These are phyloP conservation scores for Acanthiza pusilla DNA, from an alignment of 2,797 vertebrate species.

Conservation along the genomic window DNA sequence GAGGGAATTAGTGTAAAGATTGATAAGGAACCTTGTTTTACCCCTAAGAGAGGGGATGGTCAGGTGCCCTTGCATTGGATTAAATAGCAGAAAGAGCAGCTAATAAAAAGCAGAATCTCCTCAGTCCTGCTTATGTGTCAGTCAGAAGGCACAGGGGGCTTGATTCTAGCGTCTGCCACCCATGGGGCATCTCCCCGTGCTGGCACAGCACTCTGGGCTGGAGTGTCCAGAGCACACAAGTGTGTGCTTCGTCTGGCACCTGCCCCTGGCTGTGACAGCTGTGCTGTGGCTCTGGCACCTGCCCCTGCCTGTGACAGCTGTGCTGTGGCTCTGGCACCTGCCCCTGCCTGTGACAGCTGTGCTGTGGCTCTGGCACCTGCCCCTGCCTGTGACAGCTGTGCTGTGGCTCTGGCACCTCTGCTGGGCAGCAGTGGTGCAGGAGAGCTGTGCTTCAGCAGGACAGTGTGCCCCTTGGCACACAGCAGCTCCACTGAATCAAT, in stretches of 20 bases:
- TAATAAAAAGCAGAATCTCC: background rate
- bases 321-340: background rate
- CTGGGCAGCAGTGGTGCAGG: background rate
- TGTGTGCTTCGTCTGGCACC: background rate
- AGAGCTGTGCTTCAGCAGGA: background rate
- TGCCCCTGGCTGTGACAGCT: too few relatives aligned
- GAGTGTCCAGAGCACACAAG: background rate
- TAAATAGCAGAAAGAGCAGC: background rate
- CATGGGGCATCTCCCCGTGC: background rate
- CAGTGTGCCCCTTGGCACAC: background rate
- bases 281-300: background rate
- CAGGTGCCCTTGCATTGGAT: background rate
- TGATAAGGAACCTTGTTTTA: background rate
- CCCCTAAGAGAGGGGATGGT: background rate
- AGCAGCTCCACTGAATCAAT: background rate
- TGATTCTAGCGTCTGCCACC: background rate
- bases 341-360: too few relatives aligned
- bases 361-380: background rate
- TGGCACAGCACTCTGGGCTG: background rate
- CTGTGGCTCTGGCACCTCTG: background rate
- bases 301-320: accelerated
- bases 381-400: background rate
- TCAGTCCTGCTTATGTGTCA: background rate
- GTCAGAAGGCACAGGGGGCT: background rate
- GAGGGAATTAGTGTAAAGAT: background rate